These are phyloP conservation scores for Sialis fuliginosa DNA, from an alignment of 2,888 invertebrate genomes.

Conservation along the genomic window DNA sequence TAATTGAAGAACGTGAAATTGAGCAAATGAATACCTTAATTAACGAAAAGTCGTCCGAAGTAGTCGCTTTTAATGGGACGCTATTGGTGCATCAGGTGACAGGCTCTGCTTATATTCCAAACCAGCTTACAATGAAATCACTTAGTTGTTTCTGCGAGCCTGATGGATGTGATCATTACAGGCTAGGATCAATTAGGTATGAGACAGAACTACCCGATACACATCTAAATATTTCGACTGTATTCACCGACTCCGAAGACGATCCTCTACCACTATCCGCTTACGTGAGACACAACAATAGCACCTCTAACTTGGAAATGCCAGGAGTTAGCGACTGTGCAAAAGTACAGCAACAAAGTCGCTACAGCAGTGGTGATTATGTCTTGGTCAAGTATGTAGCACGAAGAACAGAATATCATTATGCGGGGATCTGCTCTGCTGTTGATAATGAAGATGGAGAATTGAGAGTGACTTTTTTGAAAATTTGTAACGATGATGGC, in stretches of 20 bases:
- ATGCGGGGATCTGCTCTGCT: conserved; percentile 9
- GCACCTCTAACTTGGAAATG: too few relatives aligned
- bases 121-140: conserved; percentile 11
- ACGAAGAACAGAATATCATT: conserved; percentile 10
- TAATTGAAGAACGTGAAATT: conserved; percentile 12
- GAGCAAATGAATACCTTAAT: too few relatives aligned
- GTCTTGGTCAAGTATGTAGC: conserved; percentile 8
- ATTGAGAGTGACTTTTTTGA: conserved; percentile 10
- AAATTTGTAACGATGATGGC: conserved; percentile 10
- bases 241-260: too few relatives aligned
- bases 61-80: conserved; percentile 12
- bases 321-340: conserved; percentile 6
- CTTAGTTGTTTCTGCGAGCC: conserved; percentile 13
- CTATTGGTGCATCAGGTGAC: conserved; percentile 10
- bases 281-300: conserved; percentile 5
- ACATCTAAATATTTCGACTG: too few relatives aligned
- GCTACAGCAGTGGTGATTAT: conserved; percentile 10
- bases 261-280: conserved; percentile 3
- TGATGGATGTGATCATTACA: conserved; percentile 9
- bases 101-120: conserved; percentile 10
- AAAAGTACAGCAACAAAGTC: conserved; percentile 7
- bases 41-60: conserved; percentile 9
- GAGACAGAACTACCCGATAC: too few relatives aligned
- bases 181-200: not conserved
- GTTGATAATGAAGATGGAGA: conserved; percentile 9